These are phyloP conservation scores for Enteromius fasciolatus DNA, from an alignment of 2,797 vertebrate species.

Conservation along the genomic window DNA sequence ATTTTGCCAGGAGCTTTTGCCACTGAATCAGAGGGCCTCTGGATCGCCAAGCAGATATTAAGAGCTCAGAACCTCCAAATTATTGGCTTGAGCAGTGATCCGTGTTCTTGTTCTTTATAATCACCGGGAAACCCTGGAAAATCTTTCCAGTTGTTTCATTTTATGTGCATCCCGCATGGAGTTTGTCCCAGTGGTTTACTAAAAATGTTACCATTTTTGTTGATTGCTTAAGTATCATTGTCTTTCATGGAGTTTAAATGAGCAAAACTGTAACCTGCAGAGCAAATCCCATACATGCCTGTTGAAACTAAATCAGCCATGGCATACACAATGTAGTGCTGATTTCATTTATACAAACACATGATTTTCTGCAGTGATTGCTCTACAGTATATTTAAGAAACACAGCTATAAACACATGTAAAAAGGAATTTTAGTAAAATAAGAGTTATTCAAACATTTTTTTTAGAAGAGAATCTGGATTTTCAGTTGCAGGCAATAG, in stretches of 20 bases:
- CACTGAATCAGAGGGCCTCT: conserved; percentile 47
- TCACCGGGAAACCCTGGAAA: conserved; percentile 48
- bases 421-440: background rate
- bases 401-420: background rate
- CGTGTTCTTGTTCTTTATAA: conserved; percentile 55
- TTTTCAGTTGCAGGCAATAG: conserved; percentile 2
- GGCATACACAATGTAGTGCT: background rate
- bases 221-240: conserved; percentile 4
- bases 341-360: conserved; percentile 12
- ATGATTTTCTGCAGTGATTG: conserved; percentile 2
- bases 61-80: conserved; percentile 44
- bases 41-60: conserved; percentile 58
- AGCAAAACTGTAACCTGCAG: background rate
- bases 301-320: conserved; percentile 9
- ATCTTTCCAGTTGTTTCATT: conserved; percentile 39
- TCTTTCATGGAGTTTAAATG: conserved; percentile 8
- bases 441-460: background rate
- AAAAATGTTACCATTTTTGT: conserved; percentile 1
- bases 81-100: conserved; percentile 47
- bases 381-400: background rate
- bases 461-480: background rate
- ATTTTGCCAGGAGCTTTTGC: conserved; percentile 58
- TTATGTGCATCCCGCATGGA: conserved; percentile 23
- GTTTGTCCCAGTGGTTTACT: conserved; percentile 9
- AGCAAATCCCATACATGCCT: conserved; percentile 1